Evolutionary conservation across 2,113 vertebrate genomes (phyloP).

Genomic region (Syngnathoides biaculeatus): DNA sequence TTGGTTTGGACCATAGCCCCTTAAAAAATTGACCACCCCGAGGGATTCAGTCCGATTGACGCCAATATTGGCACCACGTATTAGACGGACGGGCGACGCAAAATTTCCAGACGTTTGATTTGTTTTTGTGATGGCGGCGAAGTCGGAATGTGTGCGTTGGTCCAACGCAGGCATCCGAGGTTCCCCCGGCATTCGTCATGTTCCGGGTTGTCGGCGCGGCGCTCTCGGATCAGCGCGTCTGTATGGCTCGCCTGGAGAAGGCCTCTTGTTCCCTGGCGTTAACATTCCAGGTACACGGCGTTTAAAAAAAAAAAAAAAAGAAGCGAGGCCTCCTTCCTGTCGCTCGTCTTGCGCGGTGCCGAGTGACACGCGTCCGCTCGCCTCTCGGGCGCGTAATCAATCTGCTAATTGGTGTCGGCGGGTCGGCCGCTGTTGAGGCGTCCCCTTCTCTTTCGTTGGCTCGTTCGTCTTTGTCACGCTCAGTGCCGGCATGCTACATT

Average conservation of each 20-base stretch:
- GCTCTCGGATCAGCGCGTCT: conserved; percentile 71
- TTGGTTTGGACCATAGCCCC: too few relatives aligned
- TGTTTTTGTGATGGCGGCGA: background rate
- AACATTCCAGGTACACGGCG: conserved; percentile 71
- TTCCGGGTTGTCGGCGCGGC: conserved; percentile 60
- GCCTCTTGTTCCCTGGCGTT: conserved; percentile 63
- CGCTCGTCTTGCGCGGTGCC: conserved; percentile 61
- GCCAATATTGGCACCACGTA: background rate
- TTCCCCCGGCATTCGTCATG: conserved; percentile 12
- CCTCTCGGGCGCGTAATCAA: conserved; percentile 73
- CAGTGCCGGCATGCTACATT: conserved; percentile 23
- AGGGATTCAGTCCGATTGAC: background rate
- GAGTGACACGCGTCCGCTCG: conserved; percentile 70
- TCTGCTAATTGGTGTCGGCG: conserved; percentile 76
- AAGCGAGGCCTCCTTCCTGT: conserved; percentile 66
- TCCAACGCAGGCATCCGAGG: background rate
- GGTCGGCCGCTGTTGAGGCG: conserved; percentile 68
- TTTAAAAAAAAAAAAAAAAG: too few relatives aligned
- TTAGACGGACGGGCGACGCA: background rate
- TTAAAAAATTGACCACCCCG: background rate
- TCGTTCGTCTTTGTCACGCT: conserved; percentile 74
- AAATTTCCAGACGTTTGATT: background rate
- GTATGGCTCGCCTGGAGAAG: conserved; percentile 56
- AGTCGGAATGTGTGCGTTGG: background rate
- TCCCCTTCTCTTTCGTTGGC: conserved; percentile 68